phyloP scores from a whole-genome alignment of 53 echinoderm and acorn worm species.

The Stichopus horrens region DNA sequence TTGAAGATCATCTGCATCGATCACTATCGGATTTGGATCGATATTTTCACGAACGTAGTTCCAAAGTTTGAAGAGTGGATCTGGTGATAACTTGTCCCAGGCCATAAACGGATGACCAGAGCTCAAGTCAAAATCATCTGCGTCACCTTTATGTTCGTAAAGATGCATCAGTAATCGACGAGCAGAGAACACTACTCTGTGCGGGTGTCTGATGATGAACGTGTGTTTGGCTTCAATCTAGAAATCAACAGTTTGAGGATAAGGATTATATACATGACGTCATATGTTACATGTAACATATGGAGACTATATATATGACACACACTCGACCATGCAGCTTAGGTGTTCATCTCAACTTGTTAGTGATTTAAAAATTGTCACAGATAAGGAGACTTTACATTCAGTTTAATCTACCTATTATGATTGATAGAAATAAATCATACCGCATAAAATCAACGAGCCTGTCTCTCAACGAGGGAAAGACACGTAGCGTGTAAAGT shows the following conservation, averaged over 20 bases:
- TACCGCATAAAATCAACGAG: no score
- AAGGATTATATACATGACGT: no score
- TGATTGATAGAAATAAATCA: no score
- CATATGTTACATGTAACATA: no score
- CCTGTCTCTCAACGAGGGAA: no score
- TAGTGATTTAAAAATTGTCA: no score
- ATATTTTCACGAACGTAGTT: constrained; percentile 31
- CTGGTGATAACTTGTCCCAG: constrained; percentile 36
- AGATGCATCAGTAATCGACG: neutral
- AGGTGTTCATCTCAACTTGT: no score
- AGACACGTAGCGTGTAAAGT: no score
- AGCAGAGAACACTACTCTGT: neutral
- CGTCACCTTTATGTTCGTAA: neutral
- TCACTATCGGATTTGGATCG: constrained; percentile 34
- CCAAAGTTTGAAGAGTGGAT: constrained; percentile 23
- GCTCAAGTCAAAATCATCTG: constrained; percentile 28
- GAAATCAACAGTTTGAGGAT: neutral
- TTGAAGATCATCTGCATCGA: constrained; percentile 45
- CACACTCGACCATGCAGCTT: no score
- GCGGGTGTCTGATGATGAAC: constrained; percentile 21
- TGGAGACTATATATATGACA: no score
- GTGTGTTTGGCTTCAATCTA: constrained; percentile 36
- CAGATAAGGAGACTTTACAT: no score
- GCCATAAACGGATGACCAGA: constrained; percentile 23
- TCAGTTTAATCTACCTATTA: no score